These are phyloP conservation scores for Cossypha dichroa DNA, from an alignment of 2,797 vertebrate species.

Conservation along the genomic window DNA sequence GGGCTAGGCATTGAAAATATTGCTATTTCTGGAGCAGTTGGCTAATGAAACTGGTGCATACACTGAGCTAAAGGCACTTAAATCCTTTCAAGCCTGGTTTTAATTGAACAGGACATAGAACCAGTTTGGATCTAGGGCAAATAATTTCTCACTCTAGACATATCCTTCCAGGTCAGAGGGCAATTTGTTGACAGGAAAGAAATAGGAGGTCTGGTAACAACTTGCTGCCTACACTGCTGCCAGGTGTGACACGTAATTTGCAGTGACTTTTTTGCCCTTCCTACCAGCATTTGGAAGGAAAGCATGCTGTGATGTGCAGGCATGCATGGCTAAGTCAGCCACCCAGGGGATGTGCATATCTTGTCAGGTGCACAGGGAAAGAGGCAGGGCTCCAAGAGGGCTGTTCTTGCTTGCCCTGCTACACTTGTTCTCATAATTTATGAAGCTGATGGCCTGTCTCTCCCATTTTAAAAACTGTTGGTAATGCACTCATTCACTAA, in stretches of 20 bases:
- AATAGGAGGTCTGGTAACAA: background rate
- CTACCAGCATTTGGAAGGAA: conserved; percentile 38
- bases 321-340: conserved; percentile 31
- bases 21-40: background rate
- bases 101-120: background rate
- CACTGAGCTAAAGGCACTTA: background rate
- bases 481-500: background rate
- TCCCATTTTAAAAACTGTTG: background rate
- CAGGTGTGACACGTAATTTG: conserved; percentile 9
- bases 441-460: background rate
- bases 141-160: background rate
- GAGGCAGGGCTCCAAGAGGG: conserved; percentile 6
- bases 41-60: background rate
- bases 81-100: background rate
- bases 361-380: conserved; percentile 41
- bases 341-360: conserved; percentile 4
- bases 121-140: background rate
- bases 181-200: background rate
- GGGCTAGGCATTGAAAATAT: background rate
- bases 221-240: background rate
- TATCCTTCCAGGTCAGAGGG: conserved; percentile 28
- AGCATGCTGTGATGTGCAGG: conserved; percentile 48
- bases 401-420: background rate
- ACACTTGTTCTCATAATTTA: background rate
- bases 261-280: conserved; percentile 46